Percentiles rank a stretch among this genome's conserved stretches.
phyloP scores from a whole-genome alignment of 2,113 vertebrate species.

The Epinephelus cyanopodus region DNA sequence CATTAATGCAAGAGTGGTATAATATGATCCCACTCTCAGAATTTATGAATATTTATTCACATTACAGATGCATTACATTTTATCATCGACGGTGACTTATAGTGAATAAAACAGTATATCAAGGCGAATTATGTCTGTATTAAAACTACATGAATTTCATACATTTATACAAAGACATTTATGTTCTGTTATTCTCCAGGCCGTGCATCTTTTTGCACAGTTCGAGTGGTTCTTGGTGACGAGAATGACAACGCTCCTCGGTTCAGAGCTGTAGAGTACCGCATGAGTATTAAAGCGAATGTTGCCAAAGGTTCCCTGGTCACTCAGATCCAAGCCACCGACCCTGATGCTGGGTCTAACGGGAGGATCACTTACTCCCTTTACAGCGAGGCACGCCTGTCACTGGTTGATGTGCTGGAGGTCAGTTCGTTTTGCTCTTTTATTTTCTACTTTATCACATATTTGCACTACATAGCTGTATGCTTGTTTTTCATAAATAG shows the following conservation, averaged over 20 bases:
- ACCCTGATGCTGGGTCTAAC: constrained; percentile 92
- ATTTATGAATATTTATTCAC: constrained; percentile 11
- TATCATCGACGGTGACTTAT: background rate
- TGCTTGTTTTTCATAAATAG: background rate
- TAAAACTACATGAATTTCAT: background rate
- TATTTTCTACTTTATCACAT: background rate
- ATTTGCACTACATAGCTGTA: background rate
- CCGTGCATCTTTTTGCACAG: constrained; percentile 92
- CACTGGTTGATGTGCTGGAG: constrained; percentile 93
- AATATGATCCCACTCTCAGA: background rate
- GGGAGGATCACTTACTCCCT: constrained; percentile 94
- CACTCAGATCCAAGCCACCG: constrained; percentile 94
- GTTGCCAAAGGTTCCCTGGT: constrained; percentile 94
- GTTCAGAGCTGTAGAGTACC: constrained; percentile 92
- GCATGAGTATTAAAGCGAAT: constrained; percentile 95
- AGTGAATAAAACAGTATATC: background rate
- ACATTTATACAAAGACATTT: background rate
- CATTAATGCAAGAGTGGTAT: background rate
- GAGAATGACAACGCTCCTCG: constrained; percentile 96
- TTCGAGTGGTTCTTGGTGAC: constrained; percentile 93
- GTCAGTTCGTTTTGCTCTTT: constrained; percentile 74
- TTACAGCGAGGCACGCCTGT: constrained; percentile 93
- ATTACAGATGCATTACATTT: constrained; percentile 7
- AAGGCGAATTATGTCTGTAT: background rate
- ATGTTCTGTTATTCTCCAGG: constrained; percentile 47